phyloP scores from a whole-genome alignment of 2,113 vertebrate genomes.

The Crypturellus undulatus region DNA sequence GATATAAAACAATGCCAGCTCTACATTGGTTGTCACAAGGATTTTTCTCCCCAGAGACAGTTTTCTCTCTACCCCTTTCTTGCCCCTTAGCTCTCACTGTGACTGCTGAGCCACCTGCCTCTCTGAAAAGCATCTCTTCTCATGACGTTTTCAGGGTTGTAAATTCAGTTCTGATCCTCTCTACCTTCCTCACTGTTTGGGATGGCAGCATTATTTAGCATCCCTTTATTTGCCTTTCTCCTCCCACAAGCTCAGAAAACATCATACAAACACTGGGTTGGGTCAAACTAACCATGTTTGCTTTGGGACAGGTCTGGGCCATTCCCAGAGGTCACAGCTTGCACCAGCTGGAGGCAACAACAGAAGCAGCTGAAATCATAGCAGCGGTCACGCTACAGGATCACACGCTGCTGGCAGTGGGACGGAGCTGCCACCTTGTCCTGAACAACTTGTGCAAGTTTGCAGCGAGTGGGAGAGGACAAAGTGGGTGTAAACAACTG shows the following conservation, averaged over 20 bases:
- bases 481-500: background rate
- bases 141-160: background rate
- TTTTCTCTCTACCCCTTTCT: background rate
- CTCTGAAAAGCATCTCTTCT: background rate
- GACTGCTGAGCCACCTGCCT: background rate
- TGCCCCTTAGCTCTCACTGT: background rate
- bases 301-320: slow-evolving; percentile 74
- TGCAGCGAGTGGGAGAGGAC: slow-evolving; percentile 49
- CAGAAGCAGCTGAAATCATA: slow-evolving; percentile 70
- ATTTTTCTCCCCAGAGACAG: background rate
- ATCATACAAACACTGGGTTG: background rate
- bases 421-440: slow-evolving; percentile 73
- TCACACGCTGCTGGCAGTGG: slow-evolving; percentile 72
- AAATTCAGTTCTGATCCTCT: background rate
- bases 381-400: slow-evolving; percentile 65
- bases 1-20: background rate
- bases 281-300: background rate
- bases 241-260: background rate
- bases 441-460: slow-evolving; percentile 65
- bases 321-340: slow-evolving; percentile 76
- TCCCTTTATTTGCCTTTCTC: background rate
- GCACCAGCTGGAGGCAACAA: slow-evolving; percentile 75
- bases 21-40: too few relatives aligned
- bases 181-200: too few relatives aligned
- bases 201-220: background rate